phyloP scores from a whole-genome alignment of 2,888 invertebrate genomes.

The Phania funesta region DNA sequence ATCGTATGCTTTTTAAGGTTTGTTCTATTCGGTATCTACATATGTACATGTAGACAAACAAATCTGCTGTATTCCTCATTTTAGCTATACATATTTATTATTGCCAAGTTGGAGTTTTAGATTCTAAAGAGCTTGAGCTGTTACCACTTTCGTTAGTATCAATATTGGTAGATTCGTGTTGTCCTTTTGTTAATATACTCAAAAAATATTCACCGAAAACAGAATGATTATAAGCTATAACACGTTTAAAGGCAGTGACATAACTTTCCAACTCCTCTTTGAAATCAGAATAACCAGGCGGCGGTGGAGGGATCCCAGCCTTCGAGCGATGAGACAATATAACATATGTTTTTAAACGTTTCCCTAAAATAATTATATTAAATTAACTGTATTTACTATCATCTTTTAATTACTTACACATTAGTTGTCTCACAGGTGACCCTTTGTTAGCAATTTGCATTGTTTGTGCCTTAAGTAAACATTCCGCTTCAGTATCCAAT shows the following conservation, averaged over 20 bases:
- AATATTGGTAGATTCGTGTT: slow-evolving; percentile 13
- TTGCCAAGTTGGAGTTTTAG: slow-evolving; percentile 11
- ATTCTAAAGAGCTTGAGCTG: slow-evolving; percentile 14
- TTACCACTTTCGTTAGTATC: slow-evolving; percentile 8
- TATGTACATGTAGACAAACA: not conserved
- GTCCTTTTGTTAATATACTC: slow-evolving; percentile 74
- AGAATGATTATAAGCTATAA: slow-evolving; percentile 79
- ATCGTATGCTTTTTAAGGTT: slow-evolving; percentile 13
- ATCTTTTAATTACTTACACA: slow-evolving; percentile 74
- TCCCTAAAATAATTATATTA: slow-evolving; percentile 71
- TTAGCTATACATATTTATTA: slow-evolving; percentile 12
- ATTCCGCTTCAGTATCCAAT: slow-evolving; percentile 73
- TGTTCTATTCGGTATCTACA: not conserved
- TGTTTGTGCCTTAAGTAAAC: slow-evolving; percentile 75
- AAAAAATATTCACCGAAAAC: slow-evolving; percentile 79
- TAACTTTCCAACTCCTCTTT: slow-evolving; percentile 77
- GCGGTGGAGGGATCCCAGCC: slow-evolving; percentile 73
- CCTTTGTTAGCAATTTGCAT: slow-evolving; percentile 74
- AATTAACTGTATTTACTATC: not conserved
- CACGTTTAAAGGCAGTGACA: slow-evolving; percentile 76
- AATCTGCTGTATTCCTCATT: slow-evolving; percentile 4
- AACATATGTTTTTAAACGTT: slow-evolving; percentile 77
- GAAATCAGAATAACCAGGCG: slow-evolving; percentile 78
- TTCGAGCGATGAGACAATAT: slow-evolving; percentile 75
- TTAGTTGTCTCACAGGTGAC: slow-evolving; percentile 76